Percentiles rank a stretch among this genome's conserved stretches.
Evolutionary conservation across 2,797 vertebrate species (phyloP).

Genomic region (Muraenolepis orangiensis): DNA sequence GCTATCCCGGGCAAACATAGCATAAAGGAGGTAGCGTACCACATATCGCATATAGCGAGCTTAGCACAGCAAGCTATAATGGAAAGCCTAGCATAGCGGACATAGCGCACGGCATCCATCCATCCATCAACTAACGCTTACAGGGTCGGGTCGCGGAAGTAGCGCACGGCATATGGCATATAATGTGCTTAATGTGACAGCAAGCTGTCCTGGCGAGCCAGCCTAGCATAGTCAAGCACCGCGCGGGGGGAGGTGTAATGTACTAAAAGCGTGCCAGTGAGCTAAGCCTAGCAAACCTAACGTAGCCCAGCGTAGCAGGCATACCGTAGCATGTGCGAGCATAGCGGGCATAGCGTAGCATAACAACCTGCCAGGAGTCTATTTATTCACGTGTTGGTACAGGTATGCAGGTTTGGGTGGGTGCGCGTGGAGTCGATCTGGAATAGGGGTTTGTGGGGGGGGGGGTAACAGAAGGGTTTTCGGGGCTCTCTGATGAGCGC

Average conservation of each 20-base stretch:
- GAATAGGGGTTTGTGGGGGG: too few relatives aligned
- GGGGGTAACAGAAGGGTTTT: not conserved
- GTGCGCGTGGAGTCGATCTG: too few relatives aligned
- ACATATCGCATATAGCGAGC: too few relatives aligned
- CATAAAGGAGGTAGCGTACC: not conserved
- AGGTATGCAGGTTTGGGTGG: not conserved
- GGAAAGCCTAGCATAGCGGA: not conserved
- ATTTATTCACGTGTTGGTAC: not conserved
- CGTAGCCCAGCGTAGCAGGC: not conserved
- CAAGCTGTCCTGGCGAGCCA: not conserved
- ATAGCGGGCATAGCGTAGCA: not conserved
- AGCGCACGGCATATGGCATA: too few relatives aligned
- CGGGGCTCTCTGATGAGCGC: conserved; percentile 48
- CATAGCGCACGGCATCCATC: too few relatives aligned
- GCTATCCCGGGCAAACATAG: not conserved
- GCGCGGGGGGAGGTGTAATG: too few relatives aligned
- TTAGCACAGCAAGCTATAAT: not conserved
- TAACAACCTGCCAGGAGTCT: not conserved
- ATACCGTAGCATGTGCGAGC: not conserved
- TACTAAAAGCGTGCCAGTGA: too few relatives aligned
- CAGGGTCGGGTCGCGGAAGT: too few relatives aligned
- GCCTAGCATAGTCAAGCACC: too few relatives aligned
- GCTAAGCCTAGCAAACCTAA: too few relatives aligned
- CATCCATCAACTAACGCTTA: too few relatives aligned
- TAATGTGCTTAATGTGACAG: too few relatives aligned